These are phyloP conservation scores for Panagrolaimus sp. DNA, from an alignment of 1,140 invertebrate genomes.

Conservation along the genomic window DNA sequence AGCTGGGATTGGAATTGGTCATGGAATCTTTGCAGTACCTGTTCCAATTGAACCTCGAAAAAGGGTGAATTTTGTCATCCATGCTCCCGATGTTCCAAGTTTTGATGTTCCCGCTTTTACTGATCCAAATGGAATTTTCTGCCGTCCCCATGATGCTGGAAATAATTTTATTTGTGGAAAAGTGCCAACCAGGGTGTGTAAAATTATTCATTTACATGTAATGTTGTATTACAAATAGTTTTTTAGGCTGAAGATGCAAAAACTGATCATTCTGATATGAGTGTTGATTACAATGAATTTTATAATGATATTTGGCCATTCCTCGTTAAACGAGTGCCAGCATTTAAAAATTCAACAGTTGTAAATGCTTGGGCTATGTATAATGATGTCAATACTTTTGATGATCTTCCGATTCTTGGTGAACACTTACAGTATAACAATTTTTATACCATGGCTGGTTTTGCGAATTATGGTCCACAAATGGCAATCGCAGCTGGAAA, in stretches of 20 bases:
- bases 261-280: conserved; percentile 66
- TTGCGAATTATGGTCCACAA: conserved; percentile 77
- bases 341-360: conserved; percentile 75
- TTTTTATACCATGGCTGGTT: conserved; percentile 80
- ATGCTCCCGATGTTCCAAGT: conserved; percentile 74
- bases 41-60: conserved; percentile 81
- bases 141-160: conserved; percentile 69
- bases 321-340: conserved; percentile 72
- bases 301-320: conserved; percentile 73
- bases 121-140: conserved; percentile 70
- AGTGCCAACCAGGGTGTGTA: conserved; percentile 64
- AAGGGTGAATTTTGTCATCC: conserved; percentile 76
- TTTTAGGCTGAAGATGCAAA: conserved; percentile 67
- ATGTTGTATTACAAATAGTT: conserved; percentile 16
- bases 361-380: conserved; percentile 76
- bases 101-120: conserved; percentile 77
- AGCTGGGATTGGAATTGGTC: conserved; percentile 39
- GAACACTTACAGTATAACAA: conserved; percentile 78
- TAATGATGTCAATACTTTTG: conserved; percentile 86
- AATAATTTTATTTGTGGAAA: conserved; percentile 71
- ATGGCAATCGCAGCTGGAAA: conserved; percentile 47
- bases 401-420: conserved; percentile 86
- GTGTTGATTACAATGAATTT: conserved; percentile 76
- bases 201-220: neutral
- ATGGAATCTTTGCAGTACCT: conserved; percentile 67